Base-by-base conservation (phyloP, 2,113 vertebrate genomes). In the Nyctereutes procyonoides region DNA sequence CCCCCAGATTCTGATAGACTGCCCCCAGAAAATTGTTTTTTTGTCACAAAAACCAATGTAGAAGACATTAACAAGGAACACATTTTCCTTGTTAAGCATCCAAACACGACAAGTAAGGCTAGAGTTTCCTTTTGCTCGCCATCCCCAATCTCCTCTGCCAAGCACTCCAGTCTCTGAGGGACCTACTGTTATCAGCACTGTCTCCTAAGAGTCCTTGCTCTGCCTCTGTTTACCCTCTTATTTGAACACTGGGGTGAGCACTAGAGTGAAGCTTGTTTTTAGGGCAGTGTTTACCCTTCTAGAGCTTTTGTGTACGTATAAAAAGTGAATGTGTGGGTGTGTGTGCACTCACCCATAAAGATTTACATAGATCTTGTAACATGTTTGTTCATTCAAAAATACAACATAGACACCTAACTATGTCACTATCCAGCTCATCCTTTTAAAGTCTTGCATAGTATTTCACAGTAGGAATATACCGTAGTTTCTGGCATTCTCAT, bases 61-160 rank as follows among this genome's bases (percentile, higher is more conserved):
- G 80, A 63, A 81, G 38, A 56, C 20, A 10, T 63, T 81, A 76
- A 67, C 67, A 92, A 82, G 62, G 16, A 67, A 53, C 65, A 71
- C 7, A 32, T 90, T 96, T 62, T 90, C 28, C 32, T 80, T 82
- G 53, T 92, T 92, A 85, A 60, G 88, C 82, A 55, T 74, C 32
- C 55, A 95, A 81, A 22, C 24, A 74, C 76, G n/a, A 77, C 20
- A 81, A 43, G 17, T 73, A 87, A 89, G n/a, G 0, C 55, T 77
- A 56, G 67, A 32, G n/a, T 60, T 30, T 80, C 28, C 63, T 58
- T 55, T 88, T 76, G 71, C 24, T 80, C 58, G 30, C 32, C 30
- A 28, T 90, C 86, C 26, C 14, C 9, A 35, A 5, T 76, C 32
- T 92, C 43, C 9, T 13, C 55, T 87, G 43, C 65, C 63, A 92